phyloP scores from a whole-genome alignment of 1,140 invertebrate genomes.

The Caenorhabditis latens region DNA sequence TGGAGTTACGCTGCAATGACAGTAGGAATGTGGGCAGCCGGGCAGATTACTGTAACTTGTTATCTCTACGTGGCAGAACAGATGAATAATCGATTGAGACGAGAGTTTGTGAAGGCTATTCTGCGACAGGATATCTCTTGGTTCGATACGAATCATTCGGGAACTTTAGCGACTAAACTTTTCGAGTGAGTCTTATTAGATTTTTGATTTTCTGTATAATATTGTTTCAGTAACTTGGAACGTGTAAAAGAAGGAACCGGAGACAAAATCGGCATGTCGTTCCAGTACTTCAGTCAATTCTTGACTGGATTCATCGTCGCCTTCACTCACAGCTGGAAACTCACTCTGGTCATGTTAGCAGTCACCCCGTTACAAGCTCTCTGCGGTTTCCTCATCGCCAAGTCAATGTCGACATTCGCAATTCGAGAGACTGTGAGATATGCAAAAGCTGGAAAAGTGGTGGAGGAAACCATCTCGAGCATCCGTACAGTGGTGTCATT shows the following conservation, averaged over 20 bases:
- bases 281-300: conserved; percentile 79
- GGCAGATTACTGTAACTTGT: conserved; percentile 61
- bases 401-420: conserved; percentile 73
- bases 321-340: conserved; percentile 73
- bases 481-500: conserved; percentile 87
- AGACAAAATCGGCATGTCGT: conserved; percentile 87
- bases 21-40: conserved; percentile 57
- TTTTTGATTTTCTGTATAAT: too few species aligned
- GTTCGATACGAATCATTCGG: conserved; percentile 88
- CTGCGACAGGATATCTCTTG: conserved; percentile 89
- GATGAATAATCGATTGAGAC: conserved; percentile 84
- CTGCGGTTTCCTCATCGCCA: conserved; percentile 70
- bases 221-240: conserved; percentile 84
- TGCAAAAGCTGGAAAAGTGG: conserved; percentile 84
- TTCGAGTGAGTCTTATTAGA: too few species aligned
- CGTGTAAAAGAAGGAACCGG: conserved; percentile 90
- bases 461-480: conserved; percentile 85
- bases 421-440: conserved; percentile 84
- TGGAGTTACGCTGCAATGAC: conserved; percentile 57
- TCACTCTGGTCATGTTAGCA: conserved; percentile 73
- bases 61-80: conserved; percentile 78
- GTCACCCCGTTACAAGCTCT: conserved; percentile 70
- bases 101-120: conserved; percentile 84
- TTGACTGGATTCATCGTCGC: conserved; percentile 70
- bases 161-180: conserved; percentile 88